A percentile compares a stretch with the other conserved stretches of the same genome.
These are phyloP conservation scores for Anoura caudifer DNA, from an alignment of 2,113 vertebrate species.

Conservation along the genomic window DNA sequence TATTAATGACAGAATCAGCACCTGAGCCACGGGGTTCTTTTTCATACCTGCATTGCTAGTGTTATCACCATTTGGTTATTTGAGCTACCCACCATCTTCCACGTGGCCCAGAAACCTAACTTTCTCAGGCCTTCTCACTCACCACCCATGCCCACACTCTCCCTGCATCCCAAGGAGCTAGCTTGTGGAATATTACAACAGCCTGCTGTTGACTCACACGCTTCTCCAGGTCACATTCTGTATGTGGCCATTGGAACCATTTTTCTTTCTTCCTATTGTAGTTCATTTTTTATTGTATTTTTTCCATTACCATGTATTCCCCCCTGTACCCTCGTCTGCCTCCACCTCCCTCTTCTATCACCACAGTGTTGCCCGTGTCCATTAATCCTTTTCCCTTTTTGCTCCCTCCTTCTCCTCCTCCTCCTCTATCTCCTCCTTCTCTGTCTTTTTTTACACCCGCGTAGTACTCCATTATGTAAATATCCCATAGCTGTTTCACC, in stretches of 20 bases:
- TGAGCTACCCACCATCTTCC: neutral
- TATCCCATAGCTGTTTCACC: too few species aligned
- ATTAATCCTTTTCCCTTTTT: too few species aligned
- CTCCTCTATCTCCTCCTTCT: too few species aligned
- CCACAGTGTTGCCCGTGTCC: too few species aligned
- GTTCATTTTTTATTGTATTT: too few species aligned
- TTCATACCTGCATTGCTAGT: neutral
- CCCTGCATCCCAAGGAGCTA: accelerated
- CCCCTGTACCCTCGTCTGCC: too few species aligned
- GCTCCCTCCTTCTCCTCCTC: too few species aligned
- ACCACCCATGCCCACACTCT: accelerated
- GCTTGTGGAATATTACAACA: too few species aligned
- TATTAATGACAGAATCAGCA: neutral
- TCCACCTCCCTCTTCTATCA: too few species aligned
- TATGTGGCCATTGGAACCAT: accelerated
- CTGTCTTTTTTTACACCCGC: too few species aligned
- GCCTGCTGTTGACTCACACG: neutral
- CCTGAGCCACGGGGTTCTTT: neutral
- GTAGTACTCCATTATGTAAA: too few species aligned
- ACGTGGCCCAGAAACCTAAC: accelerated
- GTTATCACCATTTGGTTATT: neutral
- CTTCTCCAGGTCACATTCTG: neutral
- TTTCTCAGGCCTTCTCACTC: neutral
- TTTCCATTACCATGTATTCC: too few species aligned
- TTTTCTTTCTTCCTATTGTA: neutral